Conservation (phyloP, 37 sponge, comb jelly and placozoan genomes). For the Theonella swinhoei region DNA sequence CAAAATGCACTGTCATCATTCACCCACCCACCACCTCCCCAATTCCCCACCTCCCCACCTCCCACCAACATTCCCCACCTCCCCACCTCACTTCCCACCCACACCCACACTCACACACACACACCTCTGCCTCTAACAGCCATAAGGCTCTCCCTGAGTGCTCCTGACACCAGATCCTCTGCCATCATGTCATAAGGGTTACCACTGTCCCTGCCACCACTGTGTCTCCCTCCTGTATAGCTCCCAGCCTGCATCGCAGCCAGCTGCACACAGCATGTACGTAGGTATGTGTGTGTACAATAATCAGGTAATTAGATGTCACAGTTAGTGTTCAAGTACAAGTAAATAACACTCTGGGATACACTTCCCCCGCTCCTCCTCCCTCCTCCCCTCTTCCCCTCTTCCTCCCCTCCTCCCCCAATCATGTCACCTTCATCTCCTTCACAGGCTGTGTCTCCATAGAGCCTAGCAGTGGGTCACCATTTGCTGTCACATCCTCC, state of each 20-base stretch:
- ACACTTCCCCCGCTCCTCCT: too few relatives aligned
- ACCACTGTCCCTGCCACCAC: not conserved
- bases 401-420: not conserved
- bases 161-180: not conserved
- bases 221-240: not conserved
- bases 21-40: too few relatives aligned
- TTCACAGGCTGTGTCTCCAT: not conserved
- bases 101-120: too few relatives aligned
- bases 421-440: not conserved
- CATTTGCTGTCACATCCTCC: not conserved
- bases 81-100: too few relatives aligned
- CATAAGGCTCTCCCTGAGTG: not conserved
- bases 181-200: not conserved
- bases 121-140: not conserved
- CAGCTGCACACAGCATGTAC: not conserved
- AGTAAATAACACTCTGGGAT: too few relatives aligned
- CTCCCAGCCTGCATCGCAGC: not conserved
- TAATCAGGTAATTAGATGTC: too few relatives aligned
- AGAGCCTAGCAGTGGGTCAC: not conserved
- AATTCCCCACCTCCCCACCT: too few relatives aligned
- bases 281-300: too few relatives aligned
- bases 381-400: not conserved
- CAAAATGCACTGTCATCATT: too few relatives aligned
- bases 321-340: too few relatives aligned
- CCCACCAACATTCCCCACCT: too few relatives aligned